These are phyloP conservation scores for Echeneis naucrates DNA, from an alignment of 2,797 vertebrate genomes.

Conservation along the genomic window DNA sequence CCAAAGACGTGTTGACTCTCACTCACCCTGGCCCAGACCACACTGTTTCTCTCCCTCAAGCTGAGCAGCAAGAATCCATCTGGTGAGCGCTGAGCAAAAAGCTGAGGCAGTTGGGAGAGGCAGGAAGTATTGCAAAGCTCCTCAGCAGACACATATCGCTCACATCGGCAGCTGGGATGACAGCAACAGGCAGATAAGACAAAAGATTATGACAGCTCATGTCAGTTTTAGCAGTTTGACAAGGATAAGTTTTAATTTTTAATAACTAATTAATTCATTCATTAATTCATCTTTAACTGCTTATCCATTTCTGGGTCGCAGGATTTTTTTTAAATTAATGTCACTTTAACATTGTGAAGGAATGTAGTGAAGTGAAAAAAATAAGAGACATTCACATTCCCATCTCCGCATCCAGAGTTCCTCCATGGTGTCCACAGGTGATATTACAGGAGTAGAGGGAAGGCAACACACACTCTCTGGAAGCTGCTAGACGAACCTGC, in stretches of 20 bases:
- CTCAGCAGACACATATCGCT: constrained; percentile 88
- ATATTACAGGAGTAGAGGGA: constrained; percentile 84
- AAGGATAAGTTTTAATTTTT: neutral
- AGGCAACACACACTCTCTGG: constrained; percentile 85
- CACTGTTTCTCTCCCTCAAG: constrained; percentile 68
- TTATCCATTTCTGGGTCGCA: no score
- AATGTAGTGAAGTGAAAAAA: neutral
- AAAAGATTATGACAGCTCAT: constrained; percentile 3
- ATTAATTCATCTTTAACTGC: no score
- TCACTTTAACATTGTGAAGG: neutral
- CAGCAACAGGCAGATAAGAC: constrained; percentile 26
- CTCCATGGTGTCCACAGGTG: constrained; percentile 85
- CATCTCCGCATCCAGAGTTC: constrained; percentile 86
- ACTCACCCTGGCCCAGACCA: constrained; percentile 72
- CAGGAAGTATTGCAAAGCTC: constrained; percentile 91
- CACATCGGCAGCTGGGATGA: constrained; percentile 88
- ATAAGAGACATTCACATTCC: constrained; percentile 87
- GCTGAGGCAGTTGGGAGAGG: constrained; percentile 82
- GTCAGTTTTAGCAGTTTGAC: neutral
- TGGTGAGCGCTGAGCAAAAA: constrained; percentile 82
- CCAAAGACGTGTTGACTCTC: constrained; percentile 1
- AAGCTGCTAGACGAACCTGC: constrained; percentile 88
- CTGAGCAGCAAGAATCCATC: constrained; percentile 85
- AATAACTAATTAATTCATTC: no score
- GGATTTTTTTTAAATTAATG: no score